A percentile compares a stretch with the other conserved stretches of the same genome.
phyloP scores from a whole-genome alignment of 2,797 vertebrate species.

The Odontamblyopus lacepedii region DNA sequence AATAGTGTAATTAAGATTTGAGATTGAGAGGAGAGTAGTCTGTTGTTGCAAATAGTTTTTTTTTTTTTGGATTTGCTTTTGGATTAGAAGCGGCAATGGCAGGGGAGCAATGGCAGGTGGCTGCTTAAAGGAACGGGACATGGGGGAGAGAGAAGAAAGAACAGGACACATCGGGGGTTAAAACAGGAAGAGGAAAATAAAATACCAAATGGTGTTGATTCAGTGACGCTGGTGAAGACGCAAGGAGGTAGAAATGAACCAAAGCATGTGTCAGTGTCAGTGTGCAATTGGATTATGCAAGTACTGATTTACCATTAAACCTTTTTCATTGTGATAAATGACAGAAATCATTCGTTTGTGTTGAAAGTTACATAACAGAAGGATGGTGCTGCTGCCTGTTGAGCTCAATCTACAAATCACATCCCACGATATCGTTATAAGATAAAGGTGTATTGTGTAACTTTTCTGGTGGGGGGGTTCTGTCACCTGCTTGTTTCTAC shows the following conservation, averaged over 20 bases:
- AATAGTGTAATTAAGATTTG: slow-evolving; percentile 3
- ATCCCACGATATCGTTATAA: neutral
- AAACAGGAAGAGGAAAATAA: slow-evolving; percentile 10
- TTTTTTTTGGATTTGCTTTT: slow-evolving; percentile 22
- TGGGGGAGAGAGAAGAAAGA: slow-evolving; percentile 47
- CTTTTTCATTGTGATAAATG: neutral
- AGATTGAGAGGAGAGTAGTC: slow-evolving; percentile 6
- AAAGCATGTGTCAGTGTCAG: slow-evolving; percentile 2
- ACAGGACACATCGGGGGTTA: slow-evolving; percentile 18
- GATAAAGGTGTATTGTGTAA: too few relatives aligned
- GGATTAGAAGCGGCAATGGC: slow-evolving; percentile 21
- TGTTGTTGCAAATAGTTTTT: slow-evolving; percentile 38
- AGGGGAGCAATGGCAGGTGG: slow-evolving; percentile 50
- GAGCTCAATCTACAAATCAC: neutral
- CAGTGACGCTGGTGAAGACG: slow-evolving; percentile 9
- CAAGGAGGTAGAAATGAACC: neutral
- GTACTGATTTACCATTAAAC: neutral
- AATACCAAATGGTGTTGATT: slow-evolving; percentile 30
- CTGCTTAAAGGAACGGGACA: slow-evolving; percentile 60
- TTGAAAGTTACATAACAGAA: neutral
- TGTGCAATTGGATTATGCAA: slow-evolving; percentile 1
- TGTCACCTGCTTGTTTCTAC: too few relatives aligned
- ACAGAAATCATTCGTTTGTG: neutral
- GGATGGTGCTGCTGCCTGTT: neutral
- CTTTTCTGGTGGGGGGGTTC: too few relatives aligned